phyloP scores from a whole-genome alignment of 2,113 vertebrate genomes.

The Hippoglossus stenolepis region DNA sequence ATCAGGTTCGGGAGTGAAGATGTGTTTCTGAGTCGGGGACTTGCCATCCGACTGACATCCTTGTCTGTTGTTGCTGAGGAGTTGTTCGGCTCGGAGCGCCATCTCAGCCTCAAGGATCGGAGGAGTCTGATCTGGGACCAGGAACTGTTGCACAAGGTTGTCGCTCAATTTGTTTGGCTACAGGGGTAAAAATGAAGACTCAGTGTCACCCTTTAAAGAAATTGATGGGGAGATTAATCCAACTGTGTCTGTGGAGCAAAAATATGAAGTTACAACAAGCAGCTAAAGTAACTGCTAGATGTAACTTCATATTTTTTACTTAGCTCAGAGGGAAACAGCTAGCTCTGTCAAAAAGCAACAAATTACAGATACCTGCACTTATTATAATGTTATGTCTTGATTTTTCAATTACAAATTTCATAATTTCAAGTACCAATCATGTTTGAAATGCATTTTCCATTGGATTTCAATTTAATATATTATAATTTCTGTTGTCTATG shows the following conservation, averaged over 20 bases:
- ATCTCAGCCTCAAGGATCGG: conserved; percentile 78
- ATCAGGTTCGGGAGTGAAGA: conserved; percentile 8
- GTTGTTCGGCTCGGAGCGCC: conserved; percentile 52
- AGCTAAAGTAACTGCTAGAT: neutral
- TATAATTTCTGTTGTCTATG: too few species aligned
- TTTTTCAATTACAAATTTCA: too few species aligned
- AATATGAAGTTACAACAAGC: too few species aligned
- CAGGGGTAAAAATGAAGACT: conserved; percentile 1
- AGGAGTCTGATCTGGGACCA: conserved; percentile 76
- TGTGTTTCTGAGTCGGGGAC: conserved; percentile 24
- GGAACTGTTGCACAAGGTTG: conserved; percentile 82
- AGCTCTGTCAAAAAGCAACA: too few species aligned
- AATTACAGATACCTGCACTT: too few species aligned
- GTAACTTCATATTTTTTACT: too few species aligned
- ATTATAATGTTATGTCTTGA: too few species aligned
- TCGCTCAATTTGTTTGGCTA: conserved; percentile 79
- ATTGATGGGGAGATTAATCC: neutral
- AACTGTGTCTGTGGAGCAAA: too few species aligned
- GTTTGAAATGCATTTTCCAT: too few species aligned
- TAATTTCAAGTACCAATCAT: too few species aligned
- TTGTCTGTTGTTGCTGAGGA: conserved; percentile 63
- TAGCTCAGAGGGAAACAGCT: too few species aligned
- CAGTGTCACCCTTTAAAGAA: neutral
- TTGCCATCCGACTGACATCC: conserved; percentile 37
- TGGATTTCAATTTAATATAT: too few species aligned